Evolutionary conservation across 2,113 vertebrate species (phyloP).

Genomic region (Tinamus guttatus): DNA sequence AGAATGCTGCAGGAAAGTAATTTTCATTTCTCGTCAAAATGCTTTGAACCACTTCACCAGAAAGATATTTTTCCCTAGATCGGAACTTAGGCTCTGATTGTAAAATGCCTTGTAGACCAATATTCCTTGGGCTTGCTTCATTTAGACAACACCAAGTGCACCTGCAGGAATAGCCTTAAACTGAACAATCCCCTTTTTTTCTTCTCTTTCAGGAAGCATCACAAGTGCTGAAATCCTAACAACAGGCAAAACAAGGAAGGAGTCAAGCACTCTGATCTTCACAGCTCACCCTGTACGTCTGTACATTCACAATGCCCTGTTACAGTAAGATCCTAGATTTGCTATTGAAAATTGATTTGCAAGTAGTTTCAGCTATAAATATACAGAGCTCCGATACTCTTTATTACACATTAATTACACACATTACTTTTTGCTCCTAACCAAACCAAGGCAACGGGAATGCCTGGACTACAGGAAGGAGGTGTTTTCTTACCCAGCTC

Average conservation of each 20-base stretch:
- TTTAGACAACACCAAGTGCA: conserved; percentile 23
- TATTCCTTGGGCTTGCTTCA: conserved; percentile 14
- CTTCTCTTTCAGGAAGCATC: conserved; percentile 5
- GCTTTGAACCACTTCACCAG: not conserved
- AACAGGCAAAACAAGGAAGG: not conserved
- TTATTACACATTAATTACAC: too few species aligned
- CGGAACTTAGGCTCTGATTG: not conserved
- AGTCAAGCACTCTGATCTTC: not conserved
- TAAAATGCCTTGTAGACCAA: conserved; percentile 17
- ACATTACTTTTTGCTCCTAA: not conserved
- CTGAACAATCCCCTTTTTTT: conserved; percentile 1
- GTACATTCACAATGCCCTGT: not conserved
- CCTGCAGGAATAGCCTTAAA: conserved; percentile 23
- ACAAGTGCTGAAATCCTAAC: not conserved
- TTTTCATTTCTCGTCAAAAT: conserved; percentile 38
- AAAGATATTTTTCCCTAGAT: not conserved
- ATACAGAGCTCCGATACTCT: not conserved
- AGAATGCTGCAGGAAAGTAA: not conserved
- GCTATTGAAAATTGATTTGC: not conserved
- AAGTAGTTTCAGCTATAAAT: not conserved
- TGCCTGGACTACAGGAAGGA: not conserved
- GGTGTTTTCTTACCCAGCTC: not conserved
- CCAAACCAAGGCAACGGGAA: not conserved
- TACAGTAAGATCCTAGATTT: not conserved
- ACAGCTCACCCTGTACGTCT: not conserved